phyloP scores from a whole-genome alignment of 2,113 vertebrate genomes.

The Rhinoderma darwinii region DNA sequence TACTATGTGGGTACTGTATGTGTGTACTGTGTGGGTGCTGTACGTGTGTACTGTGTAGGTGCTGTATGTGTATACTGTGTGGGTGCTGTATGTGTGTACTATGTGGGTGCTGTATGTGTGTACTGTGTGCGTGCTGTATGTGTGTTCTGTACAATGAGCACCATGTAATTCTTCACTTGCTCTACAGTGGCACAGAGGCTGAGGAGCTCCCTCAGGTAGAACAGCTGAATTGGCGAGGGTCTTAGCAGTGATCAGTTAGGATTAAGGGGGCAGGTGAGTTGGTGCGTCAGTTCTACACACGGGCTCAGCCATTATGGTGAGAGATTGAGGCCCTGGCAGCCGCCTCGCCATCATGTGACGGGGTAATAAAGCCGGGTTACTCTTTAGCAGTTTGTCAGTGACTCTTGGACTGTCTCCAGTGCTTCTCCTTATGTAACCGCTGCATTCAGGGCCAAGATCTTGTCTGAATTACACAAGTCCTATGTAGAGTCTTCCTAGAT shows the following conservation, averaged over 20 bases:
- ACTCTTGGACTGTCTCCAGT: background rate
- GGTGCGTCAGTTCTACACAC: too few relatives aligned
- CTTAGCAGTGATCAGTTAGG: too few relatives aligned
- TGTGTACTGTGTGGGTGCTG: too few relatives aligned
- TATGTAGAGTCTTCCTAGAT: background rate
- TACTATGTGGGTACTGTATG: too few relatives aligned
- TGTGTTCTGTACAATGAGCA: background rate
- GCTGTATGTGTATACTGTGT: too few relatives aligned
- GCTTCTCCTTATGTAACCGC: constrained; percentile 6
- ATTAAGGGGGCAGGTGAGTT: background rate
- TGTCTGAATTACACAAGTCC: background rate
- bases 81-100: too few relatives aligned
- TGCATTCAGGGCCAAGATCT: background rate
- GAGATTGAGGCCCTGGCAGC: too few relatives aligned
- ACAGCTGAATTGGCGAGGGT: too few relatives aligned
- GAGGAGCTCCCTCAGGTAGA: too few relatives aligned
- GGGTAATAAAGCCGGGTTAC: background rate
- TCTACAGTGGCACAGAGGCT: too few relatives aligned
- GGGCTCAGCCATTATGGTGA: background rate
- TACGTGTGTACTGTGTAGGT: too few relatives aligned
- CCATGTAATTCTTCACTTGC: background rate
- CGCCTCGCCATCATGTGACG: background rate
- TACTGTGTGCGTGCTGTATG: background rate
- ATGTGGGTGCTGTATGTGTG: too few relatives aligned
- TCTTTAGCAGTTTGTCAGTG: background rate